These are phyloP conservation scores for Diplolepis rosae DNA, from an alignment of 2,888 invertebrate species.

Conservation along the genomic window DNA sequence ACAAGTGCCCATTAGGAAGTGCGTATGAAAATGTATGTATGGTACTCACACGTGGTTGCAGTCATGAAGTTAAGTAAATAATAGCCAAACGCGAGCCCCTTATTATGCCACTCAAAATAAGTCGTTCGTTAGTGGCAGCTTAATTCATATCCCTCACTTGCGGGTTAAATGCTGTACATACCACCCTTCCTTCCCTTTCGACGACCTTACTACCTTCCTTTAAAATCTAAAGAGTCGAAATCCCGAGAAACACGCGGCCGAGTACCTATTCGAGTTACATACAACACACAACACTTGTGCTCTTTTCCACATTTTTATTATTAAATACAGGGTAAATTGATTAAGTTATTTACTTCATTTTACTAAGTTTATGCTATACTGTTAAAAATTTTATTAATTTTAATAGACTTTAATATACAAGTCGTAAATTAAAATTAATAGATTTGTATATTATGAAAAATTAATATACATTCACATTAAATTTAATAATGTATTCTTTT, in stretches of 20 bases:
- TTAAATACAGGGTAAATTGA: too few species aligned
- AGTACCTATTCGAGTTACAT: neutral
- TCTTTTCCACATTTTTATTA: slow-evolving; percentile 5
- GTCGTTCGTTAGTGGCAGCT: slow-evolving; percentile 64
- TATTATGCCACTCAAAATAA: slow-evolving; percentile 64
- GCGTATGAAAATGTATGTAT: slow-evolving; percentile 3
- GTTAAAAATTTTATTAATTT: too few species aligned
- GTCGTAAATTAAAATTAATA: too few species aligned
- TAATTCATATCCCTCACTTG: slow-evolving; percentile 46
- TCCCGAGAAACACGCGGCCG: slow-evolving; percentile 43
- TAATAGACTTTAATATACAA: too few species aligned
- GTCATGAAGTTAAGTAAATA: slow-evolving; percentile 66
- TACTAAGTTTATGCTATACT: too few species aligned
- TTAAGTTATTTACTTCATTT: too few species aligned
- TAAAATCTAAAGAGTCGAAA: slow-evolving; percentile 37
- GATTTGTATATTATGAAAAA: too few species aligned
- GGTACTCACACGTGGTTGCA: slow-evolving; percentile 54
- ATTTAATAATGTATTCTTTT: too few species aligned
- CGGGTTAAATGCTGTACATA: slow-evolving; percentile 1
- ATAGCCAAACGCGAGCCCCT: slow-evolving; percentile 63
- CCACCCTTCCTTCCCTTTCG: slow-evolving; percentile 13
- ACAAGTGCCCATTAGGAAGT: slow-evolving; percentile 62
- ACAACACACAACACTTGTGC: neutral
- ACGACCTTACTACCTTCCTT: neutral
- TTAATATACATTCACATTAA: too few species aligned